A percentile compares a stretch with the other conserved stretches of the same genome.
These are phyloP conservation scores for Acanthaster planci DNA, from an alignment of 35 echinoderm and acorn worm genomes.

Conservation along the genomic window DNA sequence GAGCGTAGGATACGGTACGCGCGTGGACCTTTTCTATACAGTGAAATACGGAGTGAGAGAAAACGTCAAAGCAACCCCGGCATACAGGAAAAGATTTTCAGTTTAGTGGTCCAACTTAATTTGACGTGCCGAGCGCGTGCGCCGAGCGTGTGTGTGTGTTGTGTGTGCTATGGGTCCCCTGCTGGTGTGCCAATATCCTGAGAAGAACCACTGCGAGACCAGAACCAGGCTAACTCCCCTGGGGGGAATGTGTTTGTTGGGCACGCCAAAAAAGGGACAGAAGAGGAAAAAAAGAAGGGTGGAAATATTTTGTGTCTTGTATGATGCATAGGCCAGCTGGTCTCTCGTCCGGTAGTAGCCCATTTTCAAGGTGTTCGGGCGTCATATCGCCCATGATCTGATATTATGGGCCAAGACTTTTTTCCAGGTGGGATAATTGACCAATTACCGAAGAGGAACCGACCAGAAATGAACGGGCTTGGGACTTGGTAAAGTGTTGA, in stretches of 20 bases:
- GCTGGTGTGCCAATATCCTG: not conserved
- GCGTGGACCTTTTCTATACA: too few species aligned
- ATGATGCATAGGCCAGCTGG: not conserved
- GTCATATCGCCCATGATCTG: not conserved
- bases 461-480: not conserved
- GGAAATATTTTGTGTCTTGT: too few species aligned
- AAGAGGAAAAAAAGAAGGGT: too few species aligned
- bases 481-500: conserved; percentile 15
- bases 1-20: too few species aligned
- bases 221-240: conserved; percentile 11
- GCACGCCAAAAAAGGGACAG: too few species aligned
- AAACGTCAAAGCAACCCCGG: conserved; percentile 4
- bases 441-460: conserved; percentile 10
- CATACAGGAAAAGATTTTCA: conserved; percentile 18
- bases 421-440: conserved; percentile 7
- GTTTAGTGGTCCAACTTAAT: not conserved
- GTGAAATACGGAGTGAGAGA: not conserved
- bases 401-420: conserved; percentile 6
- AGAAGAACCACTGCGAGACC: conserved; percentile 5
- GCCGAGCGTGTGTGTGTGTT: too few species aligned
- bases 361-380: conserved; percentile 26
- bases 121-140: conserved; percentile 16
- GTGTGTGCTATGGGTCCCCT: not conserved
- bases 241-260: not conserved
- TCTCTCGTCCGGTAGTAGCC: conserved; percentile 20